Percentiles rank a stretch among this genome's conserved stretches.
phyloP scores from a whole-genome alignment of 2,113 vertebrate species.

The Chionis minor region DNA sequence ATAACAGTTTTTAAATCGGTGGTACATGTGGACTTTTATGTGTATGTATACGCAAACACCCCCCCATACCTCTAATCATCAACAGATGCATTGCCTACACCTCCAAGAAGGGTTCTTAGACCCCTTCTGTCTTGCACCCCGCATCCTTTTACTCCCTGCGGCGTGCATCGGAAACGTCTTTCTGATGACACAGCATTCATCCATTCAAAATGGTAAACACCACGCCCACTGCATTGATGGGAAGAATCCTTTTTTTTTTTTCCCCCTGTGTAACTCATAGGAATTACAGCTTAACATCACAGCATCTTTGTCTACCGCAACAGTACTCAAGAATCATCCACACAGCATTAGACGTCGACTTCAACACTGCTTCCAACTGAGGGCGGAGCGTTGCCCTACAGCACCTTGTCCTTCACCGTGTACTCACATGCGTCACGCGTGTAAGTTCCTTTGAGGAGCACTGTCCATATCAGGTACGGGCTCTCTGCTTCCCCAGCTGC shows the following conservation, averaged over 20 bases:
- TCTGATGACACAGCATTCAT: not conserved
- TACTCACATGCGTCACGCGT: not conserved
- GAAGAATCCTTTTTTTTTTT: not conserved
- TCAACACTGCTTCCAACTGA: not conserved
- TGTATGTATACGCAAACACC: not conserved
- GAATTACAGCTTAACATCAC: not conserved
- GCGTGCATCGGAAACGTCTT: not conserved
- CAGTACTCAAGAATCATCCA: not conserved
- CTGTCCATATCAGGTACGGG: rapidly evolving
- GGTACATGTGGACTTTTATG: not conserved
- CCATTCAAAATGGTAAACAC: not conserved
- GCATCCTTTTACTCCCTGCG: not conserved
- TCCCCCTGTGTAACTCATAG: not conserved
- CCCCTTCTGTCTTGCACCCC: not conserved
- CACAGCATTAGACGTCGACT: not conserved
- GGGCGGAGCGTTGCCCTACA: not conserved
- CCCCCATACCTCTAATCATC: not conserved
- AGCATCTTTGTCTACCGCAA: not conserved
- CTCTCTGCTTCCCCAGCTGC: not conserved
- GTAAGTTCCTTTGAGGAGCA: not conserved
- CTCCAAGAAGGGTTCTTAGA: not conserved
- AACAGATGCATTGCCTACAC: not conserved
- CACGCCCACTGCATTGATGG: not conserved
- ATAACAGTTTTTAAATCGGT: not conserved
- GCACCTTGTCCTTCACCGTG: not conserved